A percentile compares a stretch with the other conserved stretches of the same genome.
phyloP scores from a whole-genome alignment of 1,140 invertebrate species.

The Eufriesea mexicana region DNA sequence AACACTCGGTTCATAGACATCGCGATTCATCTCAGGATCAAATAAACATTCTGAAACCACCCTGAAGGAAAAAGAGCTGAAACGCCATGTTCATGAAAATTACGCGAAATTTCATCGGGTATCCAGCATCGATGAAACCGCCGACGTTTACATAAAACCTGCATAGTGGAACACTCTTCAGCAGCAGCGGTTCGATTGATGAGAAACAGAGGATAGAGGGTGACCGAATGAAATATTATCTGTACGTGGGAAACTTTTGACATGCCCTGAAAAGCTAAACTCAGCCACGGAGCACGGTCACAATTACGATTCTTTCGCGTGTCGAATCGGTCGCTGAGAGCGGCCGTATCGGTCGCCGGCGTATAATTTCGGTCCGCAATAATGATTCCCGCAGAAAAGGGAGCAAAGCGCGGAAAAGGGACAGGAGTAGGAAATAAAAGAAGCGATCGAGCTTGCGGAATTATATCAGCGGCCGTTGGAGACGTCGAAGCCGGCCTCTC shows the following conservation, averaged over 20 bases:
- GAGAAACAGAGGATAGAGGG: not conserved
- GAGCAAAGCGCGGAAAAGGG: not conserved
- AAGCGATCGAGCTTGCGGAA: constrained; percentile 35
- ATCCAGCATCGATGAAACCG: no score
- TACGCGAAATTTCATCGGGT: no score
- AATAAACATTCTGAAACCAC: no score
- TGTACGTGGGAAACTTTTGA: not conserved
- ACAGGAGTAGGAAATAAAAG: constrained; percentile 3
- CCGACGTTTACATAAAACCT: no score
- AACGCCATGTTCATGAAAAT: no score
- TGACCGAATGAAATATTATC: not conserved
- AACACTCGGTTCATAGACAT: no score
- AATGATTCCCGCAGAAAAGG: not conserved
- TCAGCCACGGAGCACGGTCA: no score
- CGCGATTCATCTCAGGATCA: no score
- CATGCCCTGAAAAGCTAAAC: no score
- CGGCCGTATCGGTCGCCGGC: not conserved
- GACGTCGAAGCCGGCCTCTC: constrained; percentile 33
- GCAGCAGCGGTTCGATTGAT: not conserved
- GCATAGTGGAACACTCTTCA: not conserved
- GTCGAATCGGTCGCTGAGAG: not conserved
- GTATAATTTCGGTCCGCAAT: not conserved
- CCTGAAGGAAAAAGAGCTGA: no score
- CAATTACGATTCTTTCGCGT: constrained; percentile 28
- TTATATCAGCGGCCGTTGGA: constrained; percentile 48